Evolutionary conservation across 2,113 vertebrate genomes (phyloP), one percentile per base, ranked within the genome.

Genomic region (Trogon melanurus): DNA sequence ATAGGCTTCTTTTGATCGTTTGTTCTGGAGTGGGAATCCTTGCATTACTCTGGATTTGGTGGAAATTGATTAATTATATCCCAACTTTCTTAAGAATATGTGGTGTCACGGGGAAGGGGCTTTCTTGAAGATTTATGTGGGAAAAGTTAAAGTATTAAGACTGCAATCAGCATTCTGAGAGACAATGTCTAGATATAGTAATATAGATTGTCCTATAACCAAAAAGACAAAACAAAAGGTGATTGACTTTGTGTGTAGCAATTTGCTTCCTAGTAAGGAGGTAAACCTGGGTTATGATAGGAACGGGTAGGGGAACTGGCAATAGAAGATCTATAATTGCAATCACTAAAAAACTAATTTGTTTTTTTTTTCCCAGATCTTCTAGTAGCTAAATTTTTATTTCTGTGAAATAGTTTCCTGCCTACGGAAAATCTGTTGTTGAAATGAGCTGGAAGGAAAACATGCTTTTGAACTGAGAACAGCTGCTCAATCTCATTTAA

Each of bases 341-440:
- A 86, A 45, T 64, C 6, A 41, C 56, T 62, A 14, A 92, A 67
- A 47, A 11, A 5, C 29, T 83, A 11, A 8, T 80, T 66, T 60
- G 20, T 36, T 45, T 61, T 60, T 22, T 22, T 71, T 56, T 56
- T 27, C 27, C 16, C 38, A 71, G 19, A 15, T 85, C 17, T 61
- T 92, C 30, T 94, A 44, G 26, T 61, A 92, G 53, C 53, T 83
- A 50, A 75, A 47, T 72, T 79, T 56, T 93, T 72, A 83, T 57
- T 90, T 91, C 71, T 78, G 47, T 95, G 73, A 66, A 95, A 83
- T 58, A 34, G 54, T 86, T 80, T 94, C 48, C 92, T 79, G 61
- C 85, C 96, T 79, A 88, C 75, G 13, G 56, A 89, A 96, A 93
- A 76, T 93, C 93, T 97, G 93, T 76, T 96, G 45, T 75, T 96